These are phyloP conservation scores for Sinella curviseta DNA, from an alignment of 1,140 invertebrate genomes.

Conservation along the genomic window DNA sequence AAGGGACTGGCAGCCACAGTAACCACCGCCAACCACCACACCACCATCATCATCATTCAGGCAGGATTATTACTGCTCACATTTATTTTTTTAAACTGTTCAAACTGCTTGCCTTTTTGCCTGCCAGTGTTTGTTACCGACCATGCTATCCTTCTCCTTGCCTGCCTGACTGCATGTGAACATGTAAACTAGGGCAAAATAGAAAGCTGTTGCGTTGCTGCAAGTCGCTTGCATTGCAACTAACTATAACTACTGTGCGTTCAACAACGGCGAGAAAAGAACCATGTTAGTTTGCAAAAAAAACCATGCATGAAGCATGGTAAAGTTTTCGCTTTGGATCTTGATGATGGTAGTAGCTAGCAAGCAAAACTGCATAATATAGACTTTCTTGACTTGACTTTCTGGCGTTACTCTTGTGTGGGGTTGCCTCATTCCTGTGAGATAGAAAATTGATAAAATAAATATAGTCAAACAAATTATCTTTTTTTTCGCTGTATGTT, in stretches of 20 bases:
- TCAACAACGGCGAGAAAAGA: no score
- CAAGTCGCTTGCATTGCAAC: not conserved
- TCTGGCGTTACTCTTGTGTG: not conserved
- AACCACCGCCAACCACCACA: no score
- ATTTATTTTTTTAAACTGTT: no score
- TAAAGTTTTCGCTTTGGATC: not conserved
- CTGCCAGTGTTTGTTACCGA: not conserved
- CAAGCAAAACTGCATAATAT: not conserved
- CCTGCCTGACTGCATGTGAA: slow-evolving; percentile 1
- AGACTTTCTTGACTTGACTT: not conserved
- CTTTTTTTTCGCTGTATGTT: not conserved
- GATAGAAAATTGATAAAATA: slow-evolving; percentile 19
- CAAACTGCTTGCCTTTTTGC: not conserved
- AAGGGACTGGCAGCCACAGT: not conserved
- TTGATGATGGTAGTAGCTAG: no score
- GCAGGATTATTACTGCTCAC: slow-evolving; percentile 2
- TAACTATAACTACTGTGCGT: no score
- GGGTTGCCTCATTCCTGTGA: slow-evolving; percentile 8
- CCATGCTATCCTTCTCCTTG: not conserved
- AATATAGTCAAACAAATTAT: slow-evolving; percentile 13
- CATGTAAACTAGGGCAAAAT: slow-evolving; percentile 27
- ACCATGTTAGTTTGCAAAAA: slow-evolving; percentile 14
- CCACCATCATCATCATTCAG: not conserved
- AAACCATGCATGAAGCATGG: slow-evolving; percentile 11
- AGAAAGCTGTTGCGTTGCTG: not conserved